Evolutionary conservation across 2,888 invertebrate genomes (phyloP).

Genomic region (Apamea epomidion): DNA sequence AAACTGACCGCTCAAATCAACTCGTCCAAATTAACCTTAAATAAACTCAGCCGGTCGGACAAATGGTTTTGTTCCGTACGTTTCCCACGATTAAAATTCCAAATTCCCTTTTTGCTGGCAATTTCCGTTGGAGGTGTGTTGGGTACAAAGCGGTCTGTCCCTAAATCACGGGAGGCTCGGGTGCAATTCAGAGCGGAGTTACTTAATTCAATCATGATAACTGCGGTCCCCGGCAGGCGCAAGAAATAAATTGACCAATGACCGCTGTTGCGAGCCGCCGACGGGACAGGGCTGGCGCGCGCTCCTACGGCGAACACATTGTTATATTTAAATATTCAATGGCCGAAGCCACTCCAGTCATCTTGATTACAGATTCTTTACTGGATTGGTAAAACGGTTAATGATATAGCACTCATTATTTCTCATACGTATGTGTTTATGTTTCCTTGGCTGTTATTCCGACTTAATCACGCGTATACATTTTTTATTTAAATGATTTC

Average conservation of each 20-base stretch:
- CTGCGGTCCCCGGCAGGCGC: constrained; percentile 83
- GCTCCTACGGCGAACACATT: neutral
- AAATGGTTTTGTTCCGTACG: constrained; percentile 58
- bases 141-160: constrained; percentile 67
- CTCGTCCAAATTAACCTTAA: constrained; percentile 86
- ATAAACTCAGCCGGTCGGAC: constrained; percentile 76
- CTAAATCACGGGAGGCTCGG: constrained; percentile 82
- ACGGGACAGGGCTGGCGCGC: constrained; percentile 72
- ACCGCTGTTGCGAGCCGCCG: constrained; percentile 77
- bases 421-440: constrained; percentile 2
- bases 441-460: constrained; percentile 6
- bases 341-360: neutral
- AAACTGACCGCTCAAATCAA: constrained; percentile 80
- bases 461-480: constrained; percentile 54
- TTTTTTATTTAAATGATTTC: constrained; percentile 60
- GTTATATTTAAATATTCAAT: neutral
- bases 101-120: constrained; percentile 82
- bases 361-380: neutral
- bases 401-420: neutral
- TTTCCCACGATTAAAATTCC: constrained; percentile 83
- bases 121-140: constrained; percentile 68
- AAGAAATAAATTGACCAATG: constrained; percentile 90
- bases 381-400: neutral
- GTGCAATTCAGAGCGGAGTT: constrained; percentile 78
- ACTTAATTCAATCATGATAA: constrained; percentile 90